Conservation (phyloP, 2,113 vertebrate species). For the Vulpes vulpes region DNA sequence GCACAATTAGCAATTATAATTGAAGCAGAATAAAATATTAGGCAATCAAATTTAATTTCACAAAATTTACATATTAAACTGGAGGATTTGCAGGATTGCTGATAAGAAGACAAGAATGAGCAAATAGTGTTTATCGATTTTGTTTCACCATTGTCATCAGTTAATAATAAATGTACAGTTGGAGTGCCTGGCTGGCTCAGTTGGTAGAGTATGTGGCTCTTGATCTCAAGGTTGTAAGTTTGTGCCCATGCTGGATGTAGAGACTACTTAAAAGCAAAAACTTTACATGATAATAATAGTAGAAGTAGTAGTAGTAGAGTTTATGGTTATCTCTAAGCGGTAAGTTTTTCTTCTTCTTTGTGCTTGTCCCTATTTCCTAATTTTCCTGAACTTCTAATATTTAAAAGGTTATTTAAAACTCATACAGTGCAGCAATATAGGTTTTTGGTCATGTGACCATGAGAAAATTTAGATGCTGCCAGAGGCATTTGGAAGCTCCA, state of each 20-base stretch:
- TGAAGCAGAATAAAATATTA: slow-evolving; percentile 42
- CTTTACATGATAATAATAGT: not conserved
- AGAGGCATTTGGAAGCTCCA: not conserved
- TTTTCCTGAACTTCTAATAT: not conserved
- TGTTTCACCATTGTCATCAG: not conserved
- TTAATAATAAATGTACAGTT: not conserved
- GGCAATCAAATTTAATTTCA: slow-evolving; percentile 12
- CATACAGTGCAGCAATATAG: not conserved
- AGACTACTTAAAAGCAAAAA: not conserved
- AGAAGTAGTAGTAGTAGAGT: not conserved
- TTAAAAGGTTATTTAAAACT: slow-evolving; percentile 36
- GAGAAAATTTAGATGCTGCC: not conserved
- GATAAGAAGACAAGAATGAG: not conserved
- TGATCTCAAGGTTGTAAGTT: not conserved
- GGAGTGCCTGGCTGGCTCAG: not conserved
- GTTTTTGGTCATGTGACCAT: not conserved
- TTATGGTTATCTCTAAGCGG: not conserved
- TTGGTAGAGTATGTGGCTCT: not conserved
- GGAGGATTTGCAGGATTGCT: not conserved
- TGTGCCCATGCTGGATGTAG: not conserved
- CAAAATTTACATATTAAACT: not conserved
- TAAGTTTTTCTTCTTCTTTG: not conserved
- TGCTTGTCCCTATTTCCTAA: not conserved
- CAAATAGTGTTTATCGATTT: not conserved
- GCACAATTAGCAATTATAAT: slow-evolving; percentile 1